Evolutionary conservation across 2,888 invertebrate species (phyloP).

Genomic region (Protonemura montana): DNA sequence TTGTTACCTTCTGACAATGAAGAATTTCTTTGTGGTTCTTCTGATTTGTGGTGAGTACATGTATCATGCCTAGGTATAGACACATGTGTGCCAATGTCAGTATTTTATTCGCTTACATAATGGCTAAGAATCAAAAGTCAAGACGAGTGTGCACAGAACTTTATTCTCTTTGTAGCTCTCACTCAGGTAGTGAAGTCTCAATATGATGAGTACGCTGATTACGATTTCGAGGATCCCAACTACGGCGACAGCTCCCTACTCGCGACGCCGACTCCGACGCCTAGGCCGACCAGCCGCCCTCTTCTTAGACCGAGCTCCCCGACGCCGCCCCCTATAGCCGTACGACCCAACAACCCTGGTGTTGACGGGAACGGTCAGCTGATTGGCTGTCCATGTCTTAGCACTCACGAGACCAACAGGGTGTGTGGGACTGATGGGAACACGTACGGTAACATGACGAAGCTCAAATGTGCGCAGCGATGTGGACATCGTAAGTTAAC

Average conservation of each 20-base stretch:
- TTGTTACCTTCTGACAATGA: background rate
- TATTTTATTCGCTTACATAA: no score
- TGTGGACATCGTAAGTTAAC: slow-evolving; percentile 12
- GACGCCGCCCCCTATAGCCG: background rate
- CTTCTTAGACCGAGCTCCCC: background rate
- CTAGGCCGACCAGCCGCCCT: background rate
- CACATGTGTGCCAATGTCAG: no score
- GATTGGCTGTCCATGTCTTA: background rate
- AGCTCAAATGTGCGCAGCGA: slow-evolving; percentile 31
- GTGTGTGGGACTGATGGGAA: slow-evolving; percentile 31
- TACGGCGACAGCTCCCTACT: background rate
- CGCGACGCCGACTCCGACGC: background rate
- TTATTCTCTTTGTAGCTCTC: no score
- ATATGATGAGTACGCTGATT: background rate
- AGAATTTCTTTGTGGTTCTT: background rate
- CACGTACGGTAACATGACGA: slow-evolving; percentile 35
- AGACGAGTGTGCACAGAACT: no score
- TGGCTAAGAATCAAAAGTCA: no score
- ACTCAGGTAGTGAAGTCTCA: background rate
- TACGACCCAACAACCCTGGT: background rate
- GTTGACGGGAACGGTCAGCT: slow-evolving; percentile 23
- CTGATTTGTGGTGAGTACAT: background rate
- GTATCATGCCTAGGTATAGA: no score
- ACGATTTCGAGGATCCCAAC: background rate
- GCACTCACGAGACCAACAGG: slow-evolving; percentile 21